Base-by-base conservation (phyloP, 2,113 vertebrate genomes). In the Irena cyanogastra region DNA sequence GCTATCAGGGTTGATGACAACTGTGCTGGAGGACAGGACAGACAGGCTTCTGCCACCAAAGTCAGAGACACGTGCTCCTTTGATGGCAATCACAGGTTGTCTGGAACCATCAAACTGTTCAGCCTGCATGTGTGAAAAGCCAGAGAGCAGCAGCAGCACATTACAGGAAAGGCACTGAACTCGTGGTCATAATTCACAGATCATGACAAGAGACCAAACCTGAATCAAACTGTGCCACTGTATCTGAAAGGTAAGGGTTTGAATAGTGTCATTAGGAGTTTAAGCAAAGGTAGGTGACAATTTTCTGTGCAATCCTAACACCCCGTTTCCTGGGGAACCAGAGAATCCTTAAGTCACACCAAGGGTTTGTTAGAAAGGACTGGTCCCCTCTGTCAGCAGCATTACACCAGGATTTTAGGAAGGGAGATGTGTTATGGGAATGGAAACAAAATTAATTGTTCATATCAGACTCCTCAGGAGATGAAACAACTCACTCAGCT, bases 41-140 rank as follows among this genome's bases (percentile, higher is more conserved):
- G 99, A 99, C 47, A 99, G 98, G 42, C 99, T 99, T 49, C 99
- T 98, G n/a, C 99, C 99, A 70, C 99, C 99, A 31, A 98, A 99
- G 95, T 99, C 99, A 18, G 99, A 99, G 49, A 99, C 98, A 76
- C 99, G 97, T n/a, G 99, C 99, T 81, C 98, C 99, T 97, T 99
- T 99, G 90, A 99, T 98, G 83, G 99, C 99, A 87, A 99, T 10
- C 85, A 99, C 97, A 16, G 99, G 99, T 87, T 99, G 98, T 83
- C 98, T 98, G 20, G 98, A 98, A n/a, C 99, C 99, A 69, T 99
- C 99, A 96, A 99, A 99, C 77, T 97, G 98, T 92, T 99, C 99
- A 56, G 99, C 99, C 99, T 99, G 80, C 33, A 83, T 6, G 75
- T 86, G 95, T 84, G 84, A 93, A 84, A 80, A 96, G 81, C 68